Percentiles rank a stretch among this genome's conserved stretches.
phyloP scores from a whole-genome alignment of 2,113 vertebrate species.

The Tamias sibiricus region DNA sequence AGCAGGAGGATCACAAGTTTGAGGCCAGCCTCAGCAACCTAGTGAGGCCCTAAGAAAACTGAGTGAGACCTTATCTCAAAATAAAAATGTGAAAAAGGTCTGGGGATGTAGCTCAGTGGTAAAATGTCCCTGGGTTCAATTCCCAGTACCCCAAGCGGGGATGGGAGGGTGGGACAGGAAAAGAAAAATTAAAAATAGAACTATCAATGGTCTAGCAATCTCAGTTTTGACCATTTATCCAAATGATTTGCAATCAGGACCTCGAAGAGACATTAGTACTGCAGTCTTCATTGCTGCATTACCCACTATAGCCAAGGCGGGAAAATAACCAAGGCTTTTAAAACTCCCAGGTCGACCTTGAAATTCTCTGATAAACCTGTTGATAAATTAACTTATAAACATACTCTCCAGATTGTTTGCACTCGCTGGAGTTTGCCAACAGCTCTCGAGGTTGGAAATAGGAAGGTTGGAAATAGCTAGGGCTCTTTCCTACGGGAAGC shows the following conservation, averaged over 20 bases:
- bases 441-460: not conserved
- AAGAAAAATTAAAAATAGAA: not conserved
- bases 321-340: not conserved
- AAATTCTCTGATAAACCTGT: not conserved
- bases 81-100: too few species aligned
- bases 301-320: not conserved
- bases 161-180: too few species aligned
- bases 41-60: too few species aligned
- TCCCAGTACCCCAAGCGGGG: too few species aligned
- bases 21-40: too few species aligned
- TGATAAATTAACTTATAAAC: not conserved
- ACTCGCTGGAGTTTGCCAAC: too few species aligned
- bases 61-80: too few species aligned
- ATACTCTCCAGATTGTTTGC: fast-evolving
- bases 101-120: too few species aligned
- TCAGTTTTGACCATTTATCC: not conserved
- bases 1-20: too few species aligned
- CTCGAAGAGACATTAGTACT: not conserved
- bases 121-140: too few species aligned
- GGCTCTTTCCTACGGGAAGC: not conserved
- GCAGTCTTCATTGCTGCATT: not conserved
- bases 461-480: not conserved
- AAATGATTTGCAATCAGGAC: not conserved
- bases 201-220: not conserved
- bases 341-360: not conserved